These are phyloP conservation scores for Campoplex nolae DNA, from an alignment of 2,888 invertebrate species.

Conservation along the genomic window DNA sequence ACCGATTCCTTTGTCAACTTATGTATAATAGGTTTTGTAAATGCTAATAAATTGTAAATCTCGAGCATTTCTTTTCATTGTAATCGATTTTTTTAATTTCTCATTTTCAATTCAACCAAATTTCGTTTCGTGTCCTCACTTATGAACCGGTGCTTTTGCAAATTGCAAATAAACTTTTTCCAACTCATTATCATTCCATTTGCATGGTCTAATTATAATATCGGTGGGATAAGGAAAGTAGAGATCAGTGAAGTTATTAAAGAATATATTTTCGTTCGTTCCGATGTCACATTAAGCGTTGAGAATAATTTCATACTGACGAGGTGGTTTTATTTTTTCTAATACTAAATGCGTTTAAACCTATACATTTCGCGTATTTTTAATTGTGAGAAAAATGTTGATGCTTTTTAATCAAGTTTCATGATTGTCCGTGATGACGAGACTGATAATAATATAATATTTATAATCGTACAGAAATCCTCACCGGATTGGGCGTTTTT, in stretches of 20 bases:
- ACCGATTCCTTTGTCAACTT: neutral
- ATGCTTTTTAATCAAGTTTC: slow-evolving; percentile 50
- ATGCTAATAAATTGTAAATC: slow-evolving; percentile 47
- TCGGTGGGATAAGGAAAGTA: neutral
- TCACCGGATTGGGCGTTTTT: slow-evolving; percentile 31
- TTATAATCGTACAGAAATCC: slow-evolving; percentile 34
- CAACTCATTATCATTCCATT: neutral
- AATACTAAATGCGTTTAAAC: slow-evolving; percentile 13
- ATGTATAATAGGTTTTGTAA: slow-evolving; percentile 30
- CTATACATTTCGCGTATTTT: slow-evolving; percentile 21
- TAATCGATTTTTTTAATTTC: neutral
- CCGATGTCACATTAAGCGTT: slow-evolving; percentile 57
- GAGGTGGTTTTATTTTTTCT: slow-evolving; percentile 25
- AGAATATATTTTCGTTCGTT: slow-evolving; percentile 66
- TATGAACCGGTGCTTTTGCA: neutral
- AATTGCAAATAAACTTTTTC: neutral
- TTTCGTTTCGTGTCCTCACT: neutral
- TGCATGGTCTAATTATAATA: neutral
- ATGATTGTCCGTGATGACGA: slow-evolving; percentile 65
- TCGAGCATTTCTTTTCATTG: neutral
- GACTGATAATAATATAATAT: slow-evolving; percentile 16
- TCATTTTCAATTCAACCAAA: neutral
- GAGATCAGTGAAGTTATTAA: slow-evolving; percentile 49
- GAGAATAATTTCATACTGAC: slow-evolving; percentile 52
- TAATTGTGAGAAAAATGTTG: slow-evolving; percentile 38